Base-by-base conservation (phyloP, 2,888 invertebrate species). In the Tetropium fuscum region DNA sequence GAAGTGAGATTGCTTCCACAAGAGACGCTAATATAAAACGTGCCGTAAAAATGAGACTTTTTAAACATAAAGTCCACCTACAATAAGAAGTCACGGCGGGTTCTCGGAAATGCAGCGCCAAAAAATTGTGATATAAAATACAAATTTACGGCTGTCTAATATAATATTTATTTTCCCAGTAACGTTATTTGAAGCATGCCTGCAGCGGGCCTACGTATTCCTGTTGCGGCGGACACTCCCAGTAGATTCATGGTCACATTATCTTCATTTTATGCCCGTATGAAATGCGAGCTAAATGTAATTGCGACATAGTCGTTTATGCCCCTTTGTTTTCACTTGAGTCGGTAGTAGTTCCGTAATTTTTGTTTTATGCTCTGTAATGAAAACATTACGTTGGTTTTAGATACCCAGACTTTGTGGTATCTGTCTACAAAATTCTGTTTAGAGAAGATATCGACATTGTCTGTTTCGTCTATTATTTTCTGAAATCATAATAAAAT, bases 271-370 rank as follows among this genome's bases (percentile, higher is more conserved):
- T 63, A 54, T 63, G 53, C 51, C 48, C 32, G 57, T 62, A 59
- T 64, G 58, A 64, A 62, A 64, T 64, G 59, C 62, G 61, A 64
- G 54, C 59, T 59, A 57, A 56, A 59, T 51, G 58, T 64, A 64
- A 64, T 62, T 64, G 64, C 62, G 48, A 58, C 53, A 64, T 49
- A 53, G 49, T 58, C 53, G 55, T 58, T 60, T 51, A 44, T 56
- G 43, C 25, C 44, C 56, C 56, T 63, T 59, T 63, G 56, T 63
- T 63, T 63, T 63, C 54, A 44, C 57, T 60, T 49, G 48, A 48
- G 53, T 48, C 55, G 45, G 48, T 62, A 45, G 55, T 58, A 47
- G 22, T 47, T 36, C 38, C 41, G 45, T 45, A 45, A 60, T 47
- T 53, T 48, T 53, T 55, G 22, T 34, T 56, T 56, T 53, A 53